Evolutionary conservation across 2,888 invertebrate species (phyloP), one percentile per base, ranked within the genome.

Genomic region (Portevinia maculata): DNA sequence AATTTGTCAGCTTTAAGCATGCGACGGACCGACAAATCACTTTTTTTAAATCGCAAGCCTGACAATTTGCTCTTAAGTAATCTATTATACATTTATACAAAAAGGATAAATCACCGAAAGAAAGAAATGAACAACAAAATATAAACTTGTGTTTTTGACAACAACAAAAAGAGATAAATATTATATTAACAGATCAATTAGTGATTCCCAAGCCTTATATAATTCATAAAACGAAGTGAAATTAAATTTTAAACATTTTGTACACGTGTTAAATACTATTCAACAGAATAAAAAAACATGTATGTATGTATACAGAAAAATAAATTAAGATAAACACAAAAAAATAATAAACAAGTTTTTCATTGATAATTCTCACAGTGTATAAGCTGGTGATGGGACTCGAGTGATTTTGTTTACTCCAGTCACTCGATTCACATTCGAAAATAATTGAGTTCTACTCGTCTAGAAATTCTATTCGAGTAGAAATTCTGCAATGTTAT

Each of bases 171-270:
- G 6, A 55, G 5, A 39, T 37, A 64, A 11, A 48, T 32, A 39
- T 60, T 57, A 37, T 57, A 53, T 53, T 34, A 60, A 67, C 48
- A 41, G 50, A 74, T 79, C 62, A 75, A 75, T 75, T 79, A 79
- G 79, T 79, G 79, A 79, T 79, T 79, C 52, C 69, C 75, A 52
- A 69, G 79, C 79, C 79, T 79, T 79, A 79, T 75, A 79, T 57
- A 74, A 62, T 65, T 55, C 41, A 71, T 37, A 30, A 55, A 73
- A 59, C 28, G 34, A 71, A 64, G 55, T 64, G 19, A 57, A 52
- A 71, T 60, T 65, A 8, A 41, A 37, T 30, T 15, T 28, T 37
- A 13, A 78, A 64, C 64, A 67, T 75, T 79, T 79, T 79, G 79
- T 79, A 79, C 79, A 62, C 62, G 30, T 71, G 28, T 79, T 57